Conservation (phyloP, 2,113 vertebrate species). For the Bos taurus region ARS-UCD2.0 NC_037330.1:60387501-60388000, state of each 20-base stretch:
- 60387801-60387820: background rate
- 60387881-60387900: background rate
- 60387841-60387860: background rate
- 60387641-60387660: background rate
- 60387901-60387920: background rate
- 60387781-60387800: background rate
- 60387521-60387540: background rate
- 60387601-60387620: background rate
- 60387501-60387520: background rate
- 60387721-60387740: accelerated
- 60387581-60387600: background rate
- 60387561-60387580: background rate
- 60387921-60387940: slow-evolving; percentile 10
- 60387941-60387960: background rate
- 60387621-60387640: background rate
- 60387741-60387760: background rate
- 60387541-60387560: background rate
- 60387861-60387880: background rate
- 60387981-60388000: background rate
- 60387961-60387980: slow-evolving; percentile 47
- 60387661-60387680: background rate
- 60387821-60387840: background rate
- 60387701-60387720: background rate
- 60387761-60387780: background rate
- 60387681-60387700: background rate